phyloP scores from a whole-genome alignment of 2,113 vertebrate genomes.

The Stegastes partitus region DNA sequence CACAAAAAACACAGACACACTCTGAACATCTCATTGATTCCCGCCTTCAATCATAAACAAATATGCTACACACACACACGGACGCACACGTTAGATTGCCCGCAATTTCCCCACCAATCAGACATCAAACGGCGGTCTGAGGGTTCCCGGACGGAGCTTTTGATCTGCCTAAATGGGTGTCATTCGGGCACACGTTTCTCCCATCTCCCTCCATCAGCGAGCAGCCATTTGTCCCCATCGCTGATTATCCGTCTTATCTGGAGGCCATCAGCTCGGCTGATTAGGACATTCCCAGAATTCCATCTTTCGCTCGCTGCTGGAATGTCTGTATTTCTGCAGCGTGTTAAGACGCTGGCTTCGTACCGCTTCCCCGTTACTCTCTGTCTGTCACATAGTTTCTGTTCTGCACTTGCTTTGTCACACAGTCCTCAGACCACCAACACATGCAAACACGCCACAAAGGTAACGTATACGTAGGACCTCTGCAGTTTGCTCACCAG shows the following conservation, averaged over 20 bases:
- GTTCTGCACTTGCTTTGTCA: not conserved
- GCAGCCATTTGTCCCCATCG: slow-evolving; percentile 59
- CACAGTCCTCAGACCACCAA: too few species aligned
- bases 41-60: slow-evolving; percentile 55
- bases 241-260: slow-evolving; percentile 73
- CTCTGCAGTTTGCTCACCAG: too few species aligned
- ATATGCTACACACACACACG: slow-evolving; percentile 36
- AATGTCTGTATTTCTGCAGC: slow-evolving; percentile 58
- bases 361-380: not conserved
- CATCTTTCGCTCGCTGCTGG: slow-evolving; percentile 40
- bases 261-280: slow-evolving; percentile 71
- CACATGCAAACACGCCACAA: too few species aligned
- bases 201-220: slow-evolving; percentile 63
- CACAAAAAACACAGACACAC: slow-evolving; percentile 17
- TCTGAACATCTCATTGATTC: slow-evolving; percentile 46
- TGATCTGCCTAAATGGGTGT: slow-evolving; percentile 69
- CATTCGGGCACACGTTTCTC: slow-evolving; percentile 60
- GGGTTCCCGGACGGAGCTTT: slow-evolving; percentile 48
- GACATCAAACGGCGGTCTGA: slow-evolving; percentile 64
- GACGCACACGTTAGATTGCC: slow-evolving; percentile 43
- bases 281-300: slow-evolving; percentile 73
- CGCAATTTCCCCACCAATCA: slow-evolving; percentile 72
- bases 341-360: slow-evolving; percentile 51
- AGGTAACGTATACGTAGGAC: too few species aligned
- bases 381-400: not conserved